Base-by-base conservation (phyloP, 2,797 vertebrate genomes). In the Hapalemur alaotrensis region DNA sequence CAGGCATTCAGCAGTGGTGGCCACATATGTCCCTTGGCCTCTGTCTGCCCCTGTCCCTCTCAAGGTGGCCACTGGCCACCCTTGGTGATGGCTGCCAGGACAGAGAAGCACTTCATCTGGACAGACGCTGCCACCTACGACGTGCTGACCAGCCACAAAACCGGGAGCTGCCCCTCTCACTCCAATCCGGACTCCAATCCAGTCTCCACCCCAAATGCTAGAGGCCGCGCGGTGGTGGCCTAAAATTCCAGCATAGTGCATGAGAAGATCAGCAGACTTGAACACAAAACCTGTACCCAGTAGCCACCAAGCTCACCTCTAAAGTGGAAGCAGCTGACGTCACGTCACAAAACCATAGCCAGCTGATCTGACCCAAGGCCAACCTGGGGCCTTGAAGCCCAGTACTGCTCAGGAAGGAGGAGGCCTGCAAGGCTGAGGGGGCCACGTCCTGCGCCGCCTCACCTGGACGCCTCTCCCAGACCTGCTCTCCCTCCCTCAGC, bases 311-410 rank as follows among this genome's bases (percentile, higher is more conserved):
- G 32, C 59, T 11, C 1, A 0, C 59, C 43, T 67, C 14, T 4
- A 6, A 22, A 65, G 28, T 0, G 4, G 52, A 10, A 2, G 2
- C 18, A 57, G 13, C 22, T 0, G 25, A 48, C 23, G n/a, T 4
- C 65, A 9, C 22, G 46, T 4, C 72, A 11, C 2, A 2, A 69
- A 43, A 43, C 46, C 54, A 25, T 43, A 48, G 50, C 50, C 46
- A 0, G 48, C 52, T 1, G 76, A 0, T 54, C 52, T 1, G 76
- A 54, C 0, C 2, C n/a, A 14, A 78, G 80, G 97, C 94, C 57
- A 89, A 97, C 96, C 35, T 65, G 35, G 38, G 35, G 81, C 97
- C 90, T 87, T 0, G 1, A n/a, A 11, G 43, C 63, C 90, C 54
- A 10, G 63, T 3, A 20, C 32, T 1, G 0, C 89, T 22, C 35